A percentile compares a stretch with the other conserved stretches of the same genome.
Conservation (phyloP, 1,140 invertebrate genomes). For the Cotesia glomerata region DNA sequence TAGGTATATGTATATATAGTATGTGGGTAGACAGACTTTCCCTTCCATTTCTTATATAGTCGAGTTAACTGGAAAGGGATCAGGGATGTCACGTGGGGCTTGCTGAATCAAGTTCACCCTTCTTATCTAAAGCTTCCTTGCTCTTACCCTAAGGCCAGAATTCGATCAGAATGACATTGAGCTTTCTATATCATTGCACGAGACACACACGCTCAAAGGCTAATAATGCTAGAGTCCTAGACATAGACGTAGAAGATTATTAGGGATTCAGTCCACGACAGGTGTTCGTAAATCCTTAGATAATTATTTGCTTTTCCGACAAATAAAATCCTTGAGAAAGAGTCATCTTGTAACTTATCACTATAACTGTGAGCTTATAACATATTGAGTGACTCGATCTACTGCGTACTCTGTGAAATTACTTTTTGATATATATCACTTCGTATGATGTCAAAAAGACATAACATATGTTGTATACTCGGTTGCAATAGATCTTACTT, state of each 20-base stretch:
- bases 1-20: neutral
- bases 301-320: slow-evolving; percentile 24
- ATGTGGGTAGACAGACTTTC: neutral
- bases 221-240: slow-evolving; percentile 18
- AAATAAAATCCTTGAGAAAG: slow-evolving; percentile 7
- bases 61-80: neutral
- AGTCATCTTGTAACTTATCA: too few species aligned
- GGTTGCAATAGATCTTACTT: too few species aligned
- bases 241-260: slow-evolving; percentile 32
- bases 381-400: too few species aligned
- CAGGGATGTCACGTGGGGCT: neutral
- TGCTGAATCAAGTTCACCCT: slow-evolving; percentile 3
- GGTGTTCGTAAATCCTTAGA: slow-evolving; percentile 31
- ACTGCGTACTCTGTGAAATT: too few species aligned
- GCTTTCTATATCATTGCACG: slow-evolving; percentile 1
- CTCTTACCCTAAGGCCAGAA: neutral
- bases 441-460: too few species aligned
- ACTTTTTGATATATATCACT: too few species aligned
- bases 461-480: too few species aligned
- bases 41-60: neutral
- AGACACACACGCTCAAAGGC: too few species aligned
- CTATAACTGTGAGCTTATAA: too few species aligned
- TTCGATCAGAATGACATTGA: slow-evolving; percentile 25
- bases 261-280: slow-evolving; percentile 36
- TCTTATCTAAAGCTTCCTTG: neutral